Conservation (phyloP, 2,113 vertebrate species). For the Mystacornis crossleyi region DNA sequence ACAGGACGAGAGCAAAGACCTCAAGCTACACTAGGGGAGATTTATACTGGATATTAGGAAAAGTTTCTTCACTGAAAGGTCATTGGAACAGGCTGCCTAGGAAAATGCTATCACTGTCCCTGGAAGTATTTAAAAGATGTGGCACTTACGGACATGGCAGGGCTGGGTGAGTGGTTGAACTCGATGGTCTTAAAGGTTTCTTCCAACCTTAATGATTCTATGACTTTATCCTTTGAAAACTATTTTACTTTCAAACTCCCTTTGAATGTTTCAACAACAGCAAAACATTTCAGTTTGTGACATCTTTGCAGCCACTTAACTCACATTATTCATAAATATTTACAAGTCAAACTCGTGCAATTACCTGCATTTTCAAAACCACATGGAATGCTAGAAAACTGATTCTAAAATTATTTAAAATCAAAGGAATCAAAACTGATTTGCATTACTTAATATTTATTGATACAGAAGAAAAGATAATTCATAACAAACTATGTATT, state of each 20-base stretch:
- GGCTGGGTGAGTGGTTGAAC: neutral
- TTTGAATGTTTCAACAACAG: neutral
- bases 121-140: accelerated
- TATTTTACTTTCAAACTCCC: neutral
- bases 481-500: neutral
- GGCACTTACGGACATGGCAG: neutral
- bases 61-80: neutral
- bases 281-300: neutral
- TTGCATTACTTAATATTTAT: slow-evolving; percentile 23
- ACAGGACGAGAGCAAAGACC: neutral
- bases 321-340: neutral
- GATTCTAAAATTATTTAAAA: neutral
- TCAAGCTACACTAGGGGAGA: neutral
- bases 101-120: neutral
- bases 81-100: neutral
- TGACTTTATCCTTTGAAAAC: neutral
- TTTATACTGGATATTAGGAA: neutral
- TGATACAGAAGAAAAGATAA: neutral
- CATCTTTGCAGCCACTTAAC: neutral
- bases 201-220: neutral
- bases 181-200: neutral
- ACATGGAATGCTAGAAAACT: neutral
- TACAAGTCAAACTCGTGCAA: neutral
- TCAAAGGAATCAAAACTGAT: neutral
- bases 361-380: neutral